Conservation (phyloP, 2,888 invertebrate genomes). For the Zygaena filipendulae region DNA sequence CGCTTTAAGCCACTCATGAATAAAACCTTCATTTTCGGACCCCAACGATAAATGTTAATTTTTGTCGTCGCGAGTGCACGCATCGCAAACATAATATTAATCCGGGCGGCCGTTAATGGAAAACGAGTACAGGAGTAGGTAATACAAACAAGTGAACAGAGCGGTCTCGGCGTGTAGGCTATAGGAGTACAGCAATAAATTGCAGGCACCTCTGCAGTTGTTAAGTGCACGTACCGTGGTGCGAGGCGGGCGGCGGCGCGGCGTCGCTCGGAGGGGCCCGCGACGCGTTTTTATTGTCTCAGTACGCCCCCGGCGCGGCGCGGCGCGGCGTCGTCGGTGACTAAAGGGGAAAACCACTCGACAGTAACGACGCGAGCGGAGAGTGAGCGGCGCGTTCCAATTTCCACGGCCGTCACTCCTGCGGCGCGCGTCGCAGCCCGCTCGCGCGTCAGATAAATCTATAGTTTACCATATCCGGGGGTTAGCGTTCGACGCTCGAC, state of each 20-base stretch:
- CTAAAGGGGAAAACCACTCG: conserved; percentile 51
- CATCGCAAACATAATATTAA: conserved; percentile 66
- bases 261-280: conserved; percentile 22
- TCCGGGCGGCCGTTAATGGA: conserved; percentile 63
- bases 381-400: conserved; percentile 21
- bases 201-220: conserved; percentile 43
- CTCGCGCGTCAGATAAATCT: no score
- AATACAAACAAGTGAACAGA: conserved; percentile 51
- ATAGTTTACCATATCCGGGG: conserved; percentile 26
- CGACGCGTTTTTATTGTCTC: conserved; percentile 44
- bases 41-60: conserved; percentile 67
- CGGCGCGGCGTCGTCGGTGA: no score
- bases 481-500: conserved; percentile 6
- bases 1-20: conserved; percentile 63
- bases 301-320: conserved; percentile 31
- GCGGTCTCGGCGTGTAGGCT: conserved; percentile 24
- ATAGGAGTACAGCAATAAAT: conserved; percentile 45
- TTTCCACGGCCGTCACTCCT: conserved; percentile 24
- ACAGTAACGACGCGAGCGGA: conserved; percentile 21
- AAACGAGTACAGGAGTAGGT: conserved; percentile 50
- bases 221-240: conserved; percentile 18
- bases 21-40: conserved; percentile 60
- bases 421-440: conserved; percentile 22
- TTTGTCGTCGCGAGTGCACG: conserved; percentile 60
- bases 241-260: conserved; percentile 18